These are phyloP conservation scores for Lepilemur ruficaudatus DNA, from an alignment of 2,797 vertebrate species.

Conservation along the genomic window DNA sequence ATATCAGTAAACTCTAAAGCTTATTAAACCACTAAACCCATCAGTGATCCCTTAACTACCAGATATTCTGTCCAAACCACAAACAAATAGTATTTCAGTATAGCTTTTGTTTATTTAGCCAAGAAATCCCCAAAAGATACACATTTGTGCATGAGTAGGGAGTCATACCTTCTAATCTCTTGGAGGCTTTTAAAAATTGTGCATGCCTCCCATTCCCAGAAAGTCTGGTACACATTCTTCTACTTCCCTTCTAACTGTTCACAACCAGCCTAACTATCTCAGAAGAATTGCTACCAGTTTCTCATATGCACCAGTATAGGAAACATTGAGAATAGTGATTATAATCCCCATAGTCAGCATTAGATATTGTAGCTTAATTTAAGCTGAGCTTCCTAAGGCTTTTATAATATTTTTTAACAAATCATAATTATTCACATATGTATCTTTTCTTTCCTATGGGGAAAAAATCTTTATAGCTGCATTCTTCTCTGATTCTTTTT, in stretches of 20 bases:
- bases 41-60: not conserved
- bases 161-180: not conserved
- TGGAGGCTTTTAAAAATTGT: not conserved
- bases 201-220: not conserved
- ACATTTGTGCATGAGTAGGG: not conserved
- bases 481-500: not conserved
- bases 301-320: not conserved
- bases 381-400: not conserved
- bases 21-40: not conserved
- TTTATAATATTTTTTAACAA: constrained; percentile 9
- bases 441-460: not conserved
- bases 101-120: not conserved
- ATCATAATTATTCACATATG: not conserved
- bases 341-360: not conserved
- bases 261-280: not conserved
- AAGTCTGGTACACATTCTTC: not conserved
- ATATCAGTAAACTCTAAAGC: not conserved
- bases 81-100: not conserved
- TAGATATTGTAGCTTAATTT: not conserved
- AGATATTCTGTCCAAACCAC: not conserved
- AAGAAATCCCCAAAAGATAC: not conserved
- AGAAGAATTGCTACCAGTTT: not conserved
- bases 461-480: not conserved
- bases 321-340: not conserved
- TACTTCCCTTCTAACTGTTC: not conserved